Conservation (phyloP, 2,888 invertebrate species). For the Drosophila pseudotalamancana region DNA sequence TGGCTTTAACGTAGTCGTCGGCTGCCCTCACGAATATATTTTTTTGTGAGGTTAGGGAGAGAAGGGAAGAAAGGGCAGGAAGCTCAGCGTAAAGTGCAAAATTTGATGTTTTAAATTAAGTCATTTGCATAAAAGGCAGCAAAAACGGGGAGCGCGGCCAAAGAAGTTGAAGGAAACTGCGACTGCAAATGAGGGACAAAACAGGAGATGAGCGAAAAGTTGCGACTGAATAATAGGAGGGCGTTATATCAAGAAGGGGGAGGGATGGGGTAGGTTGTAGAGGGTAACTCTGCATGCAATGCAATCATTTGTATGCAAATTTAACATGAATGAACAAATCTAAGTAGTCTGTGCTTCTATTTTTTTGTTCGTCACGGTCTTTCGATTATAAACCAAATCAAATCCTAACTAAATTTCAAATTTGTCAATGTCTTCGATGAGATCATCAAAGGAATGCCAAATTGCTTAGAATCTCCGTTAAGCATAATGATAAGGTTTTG, state of each 20-base stretch:
- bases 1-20: slow-evolving; percentile 17
- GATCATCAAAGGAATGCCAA: slow-evolving; percentile 12
- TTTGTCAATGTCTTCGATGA: slow-evolving; percentile 2
- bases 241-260: not conserved
- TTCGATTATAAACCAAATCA: not conserved
- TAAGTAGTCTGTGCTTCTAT: slow-evolving; percentile 31
- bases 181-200: slow-evolving; percentile 40
- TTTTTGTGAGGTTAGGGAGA: slow-evolving; percentile 4
- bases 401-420: slow-evolving; percentile 15
- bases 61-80: not conserved
- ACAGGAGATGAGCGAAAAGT: slow-evolving; percentile 7
- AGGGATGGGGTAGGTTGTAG: not conserved
- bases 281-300: slow-evolving; percentile 27
- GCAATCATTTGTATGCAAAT: slow-evolving; percentile 63
- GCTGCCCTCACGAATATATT: slow-evolving; percentile 25
- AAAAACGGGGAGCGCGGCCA: slow-evolving; percentile 6
- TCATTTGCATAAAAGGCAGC: slow-evolving; percentile 65
- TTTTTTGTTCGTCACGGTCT: not conserved
- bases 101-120: slow-evolving; percentile 76
- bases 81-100: slow-evolving; percentile 53
- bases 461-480: not conserved
- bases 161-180: slow-evolving; percentile 18
- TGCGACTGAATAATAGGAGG: not conserved
- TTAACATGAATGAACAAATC: slow-evolving; percentile 51
- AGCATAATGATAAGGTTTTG: not conserved